phyloP scores from a whole-genome alignment of 2,113 vertebrate genomes.

The Pelmatolapia mariae region DNA sequence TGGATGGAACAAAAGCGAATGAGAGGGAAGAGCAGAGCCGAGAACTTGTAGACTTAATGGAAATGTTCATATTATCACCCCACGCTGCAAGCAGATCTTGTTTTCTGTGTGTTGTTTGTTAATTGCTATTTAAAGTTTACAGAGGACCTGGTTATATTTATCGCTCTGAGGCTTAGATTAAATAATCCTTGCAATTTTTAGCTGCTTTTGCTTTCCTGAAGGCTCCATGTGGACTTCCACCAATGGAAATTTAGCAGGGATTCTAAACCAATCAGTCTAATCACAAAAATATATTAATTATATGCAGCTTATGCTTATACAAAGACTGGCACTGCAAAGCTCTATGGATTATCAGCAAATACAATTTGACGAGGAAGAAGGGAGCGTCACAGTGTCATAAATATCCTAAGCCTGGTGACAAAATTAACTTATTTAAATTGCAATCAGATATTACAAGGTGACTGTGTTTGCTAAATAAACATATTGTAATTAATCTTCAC shows the following conservation, averaged over 20 bases:
- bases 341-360: neutral
- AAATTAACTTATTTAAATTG: neutral
- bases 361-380: neutral
- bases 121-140: neutral
- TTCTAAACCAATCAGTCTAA: neutral
- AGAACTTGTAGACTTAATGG: neutral
- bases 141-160: neutral
- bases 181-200: neutral
- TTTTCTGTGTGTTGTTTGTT: neutral
- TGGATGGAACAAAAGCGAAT: constrained; percentile 3
- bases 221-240: neutral
- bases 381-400: neutral
- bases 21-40: neutral
- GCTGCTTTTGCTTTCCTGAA: neutral
- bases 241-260: neutral
- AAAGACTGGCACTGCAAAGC: neutral
- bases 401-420: neutral
- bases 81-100: neutral
- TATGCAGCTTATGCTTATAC: neutral
- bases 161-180: neutral
- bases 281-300: neutral
- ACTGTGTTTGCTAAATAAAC: neutral
- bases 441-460: neutral
- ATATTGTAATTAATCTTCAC: neutral
- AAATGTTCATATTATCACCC: neutral